Conservation (phyloP, 53 echinoderm and acorn worm species). For the Echinometra lucunter region DNA sequence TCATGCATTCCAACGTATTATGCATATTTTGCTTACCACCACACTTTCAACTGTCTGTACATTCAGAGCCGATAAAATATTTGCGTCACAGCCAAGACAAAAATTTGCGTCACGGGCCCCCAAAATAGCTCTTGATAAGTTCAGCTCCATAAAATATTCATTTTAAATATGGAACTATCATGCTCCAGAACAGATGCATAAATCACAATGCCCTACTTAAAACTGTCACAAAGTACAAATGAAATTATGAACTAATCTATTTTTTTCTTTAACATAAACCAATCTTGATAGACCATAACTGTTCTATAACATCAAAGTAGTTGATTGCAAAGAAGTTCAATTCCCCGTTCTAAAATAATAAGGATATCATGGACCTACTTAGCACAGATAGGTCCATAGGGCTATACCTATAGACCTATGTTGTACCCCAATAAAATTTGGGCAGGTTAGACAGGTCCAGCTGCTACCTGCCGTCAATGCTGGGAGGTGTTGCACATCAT, state of each 20-base stretch:
- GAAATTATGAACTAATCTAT: too few species aligned
- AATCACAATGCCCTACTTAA: background rate
- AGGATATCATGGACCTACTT: too few species aligned
- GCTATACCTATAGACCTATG: conserved; percentile 16
- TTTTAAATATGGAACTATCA: background rate
- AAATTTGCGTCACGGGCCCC: background rate
- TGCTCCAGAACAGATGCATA: background rate
- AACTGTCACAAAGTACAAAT: background rate
- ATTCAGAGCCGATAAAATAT: background rate
- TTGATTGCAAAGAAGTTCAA: too few species aligned
- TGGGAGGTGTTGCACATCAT: conserved; percentile 22
- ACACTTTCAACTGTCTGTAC: too few species aligned
- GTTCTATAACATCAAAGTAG: too few species aligned
- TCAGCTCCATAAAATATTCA: background rate
- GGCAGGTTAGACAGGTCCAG: background rate
- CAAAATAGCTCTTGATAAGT: background rate
- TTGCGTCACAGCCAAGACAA: background rate
- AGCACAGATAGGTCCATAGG: too few species aligned
- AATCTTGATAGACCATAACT: too few species aligned
- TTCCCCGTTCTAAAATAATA: too few species aligned
- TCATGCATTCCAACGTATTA: too few species aligned
- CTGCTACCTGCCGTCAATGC: conserved; percentile 1
- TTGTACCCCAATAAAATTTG: background rate
- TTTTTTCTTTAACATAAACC: too few species aligned
- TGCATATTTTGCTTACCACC: too few species aligned